Base-by-base conservation (phyloP, 2,797 vertebrate genomes). In the Tympanoctomys barrerae region DNA sequence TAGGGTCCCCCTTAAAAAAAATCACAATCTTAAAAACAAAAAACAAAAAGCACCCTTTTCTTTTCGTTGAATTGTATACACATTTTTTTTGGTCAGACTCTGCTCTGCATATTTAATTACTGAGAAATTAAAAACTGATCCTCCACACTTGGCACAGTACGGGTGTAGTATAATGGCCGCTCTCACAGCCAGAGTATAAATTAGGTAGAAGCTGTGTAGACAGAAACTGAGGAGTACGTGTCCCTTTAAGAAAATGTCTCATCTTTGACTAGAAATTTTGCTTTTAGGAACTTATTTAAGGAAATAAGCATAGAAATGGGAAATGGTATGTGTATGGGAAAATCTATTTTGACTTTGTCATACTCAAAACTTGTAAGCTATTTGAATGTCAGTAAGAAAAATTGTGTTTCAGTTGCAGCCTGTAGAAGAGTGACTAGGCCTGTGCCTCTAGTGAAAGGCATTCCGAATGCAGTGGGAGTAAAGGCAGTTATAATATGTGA, bases 221-320 rank as follows among this genome's bases (percentile, higher is more conserved):
- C 90, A 36, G 83, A 85, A 95, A 79, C 88, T 70, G 64, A 16
- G 91, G n/a, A 92, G n/a, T 93, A 59, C 42, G 6, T 90, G 78
- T 88, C n/a, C 7, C 36, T 91, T 89, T 82, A 24, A 85, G 28
- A 90, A 94, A 71, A 7, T 75, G 28, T 64, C 54, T 89, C 77
- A 68, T n/a, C 28, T 92, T 80, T 82, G 42, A 73, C 21, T 31
- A 92, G 42, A 49, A 73, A 33, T 52, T 90, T 93, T 88, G 33
- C 21, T 93, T 91, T 90, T 93, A 92, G 77, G 84, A 92, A 79
- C 33, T 88, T 96, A 85, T 26, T 49, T 75, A 59, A 90, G 61
- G 52, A 96, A 95, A n/a, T 79, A 71, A 31, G 0, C 95, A 1
- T 90, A 87, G 7, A 91, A 78, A 52, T 73, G 28, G 77, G 64